phyloP scores from a whole-genome alignment of 2,797 vertebrate genomes.

The Bradypus variegatus region DNA sequence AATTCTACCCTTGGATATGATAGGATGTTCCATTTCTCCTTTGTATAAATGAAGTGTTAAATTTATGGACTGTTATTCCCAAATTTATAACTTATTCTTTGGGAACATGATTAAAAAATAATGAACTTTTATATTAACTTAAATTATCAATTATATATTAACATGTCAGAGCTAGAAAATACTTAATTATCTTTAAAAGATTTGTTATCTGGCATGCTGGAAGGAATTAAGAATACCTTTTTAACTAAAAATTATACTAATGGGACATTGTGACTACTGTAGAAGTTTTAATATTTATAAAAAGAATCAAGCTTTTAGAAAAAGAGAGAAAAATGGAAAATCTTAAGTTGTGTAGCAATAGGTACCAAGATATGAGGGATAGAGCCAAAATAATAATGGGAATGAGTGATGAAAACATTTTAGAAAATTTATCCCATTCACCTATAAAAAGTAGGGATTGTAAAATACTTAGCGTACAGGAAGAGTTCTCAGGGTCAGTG shows the following conservation, averaged over 20 bases:
- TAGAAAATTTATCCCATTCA: background rate
- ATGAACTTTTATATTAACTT: constrained; percentile 53
- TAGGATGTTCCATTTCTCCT: constrained; percentile 25
- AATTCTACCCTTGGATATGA: background rate
- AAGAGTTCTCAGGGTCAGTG: background rate
- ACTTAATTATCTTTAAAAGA: constrained; percentile 52
- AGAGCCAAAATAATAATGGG: background rate
- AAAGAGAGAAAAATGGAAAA: background rate
- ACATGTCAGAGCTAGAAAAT: constrained; percentile 34
- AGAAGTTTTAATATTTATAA: background rate
- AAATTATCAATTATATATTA: constrained; percentile 54
- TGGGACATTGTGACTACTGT: constrained; percentile 9
- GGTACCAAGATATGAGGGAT: too few species aligned
- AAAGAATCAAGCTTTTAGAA: background rate
- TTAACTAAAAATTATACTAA: constrained; percentile 38
- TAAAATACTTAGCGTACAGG: background rate
- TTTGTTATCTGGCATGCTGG: constrained; percentile 41
- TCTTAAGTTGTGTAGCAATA: background rate
- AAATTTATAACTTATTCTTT: constrained; percentile 54
- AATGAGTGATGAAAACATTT: background rate
- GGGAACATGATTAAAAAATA: constrained; percentile 56
- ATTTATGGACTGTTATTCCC: constrained; percentile 37
- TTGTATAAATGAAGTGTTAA: constrained; percentile 37
- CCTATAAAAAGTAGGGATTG: background rate
- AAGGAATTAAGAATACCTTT: constrained; percentile 43